Evolutionary conservation across 2,113 vertebrate genomes (phyloP).

Genomic region (Dromas ardeola): DNA sequence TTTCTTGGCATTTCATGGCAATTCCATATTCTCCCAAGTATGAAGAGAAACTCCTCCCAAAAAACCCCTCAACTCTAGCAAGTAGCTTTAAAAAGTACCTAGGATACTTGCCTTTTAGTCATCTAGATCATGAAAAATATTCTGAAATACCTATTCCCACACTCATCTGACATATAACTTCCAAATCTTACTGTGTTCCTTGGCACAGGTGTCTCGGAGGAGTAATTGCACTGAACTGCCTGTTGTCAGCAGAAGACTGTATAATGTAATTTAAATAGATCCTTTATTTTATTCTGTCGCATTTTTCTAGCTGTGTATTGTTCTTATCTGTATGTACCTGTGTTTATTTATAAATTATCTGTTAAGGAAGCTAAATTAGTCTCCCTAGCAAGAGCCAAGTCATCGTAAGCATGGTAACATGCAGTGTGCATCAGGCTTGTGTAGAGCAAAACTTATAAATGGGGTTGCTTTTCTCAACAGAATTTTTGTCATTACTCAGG

Average conservation of each 20-base stretch:
- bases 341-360: neutral
- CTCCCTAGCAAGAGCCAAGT: neutral
- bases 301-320: constrained; percentile 2
- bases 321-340: neutral
- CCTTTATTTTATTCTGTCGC: neutral
- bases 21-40: neutral
- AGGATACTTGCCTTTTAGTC: neutral
- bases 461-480: neutral
- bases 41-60: neutral
- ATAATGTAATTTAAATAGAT: neutral
- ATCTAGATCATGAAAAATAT: neutral
- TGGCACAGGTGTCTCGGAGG: neutral
- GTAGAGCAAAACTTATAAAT: neutral
- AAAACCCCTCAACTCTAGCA: neutral
- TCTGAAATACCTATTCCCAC: neutral
- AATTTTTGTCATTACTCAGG: neutral
- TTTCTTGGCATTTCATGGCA: neutral
- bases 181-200: neutral
- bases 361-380: neutral
- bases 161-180: neutral
- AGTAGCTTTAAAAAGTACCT: neutral
- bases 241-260: neutral
- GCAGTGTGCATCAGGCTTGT: neutral
- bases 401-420: neutral
- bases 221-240: neutral